A percentile compares a stretch with the other conserved stretches of the same genome.
phyloP scores from a whole-genome alignment of 2,113 vertebrate species.

The Syngnathoides biaculeatus region DNA sequence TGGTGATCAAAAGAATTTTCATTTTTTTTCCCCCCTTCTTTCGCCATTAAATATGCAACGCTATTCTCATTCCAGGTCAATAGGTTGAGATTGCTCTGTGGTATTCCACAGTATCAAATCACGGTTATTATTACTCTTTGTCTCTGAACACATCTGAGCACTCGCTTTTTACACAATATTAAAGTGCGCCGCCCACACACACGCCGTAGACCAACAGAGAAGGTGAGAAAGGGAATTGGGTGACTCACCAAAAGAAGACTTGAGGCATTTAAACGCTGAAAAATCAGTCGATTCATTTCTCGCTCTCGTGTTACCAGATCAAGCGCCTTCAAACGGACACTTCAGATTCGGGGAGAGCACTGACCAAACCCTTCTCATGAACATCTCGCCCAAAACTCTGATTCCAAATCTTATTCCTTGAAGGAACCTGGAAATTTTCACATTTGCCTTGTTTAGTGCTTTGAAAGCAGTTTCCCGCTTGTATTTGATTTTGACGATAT shows the following conservation, averaged over 20 bases:
- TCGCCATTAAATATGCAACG: constrained; percentile 42
- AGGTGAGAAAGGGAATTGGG: constrained; percentile 3
- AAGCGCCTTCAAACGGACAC: not conserved
- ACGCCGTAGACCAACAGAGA: constrained; percentile 3
- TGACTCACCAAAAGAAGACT: constrained; percentile 2
- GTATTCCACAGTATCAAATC: constrained; percentile 25
- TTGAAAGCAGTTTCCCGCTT: not conserved
- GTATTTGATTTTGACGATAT: not conserved
- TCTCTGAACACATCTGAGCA: constrained; percentile 14
- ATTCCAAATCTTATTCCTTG: not conserved
- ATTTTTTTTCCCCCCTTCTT: constrained; percentile 16
- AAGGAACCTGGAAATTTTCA: not conserved
- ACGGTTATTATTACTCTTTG: constrained; percentile 20
- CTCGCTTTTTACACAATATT: constrained; percentile 14
- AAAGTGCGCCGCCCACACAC: constrained; percentile 12
- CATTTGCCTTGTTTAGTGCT: not conserved
- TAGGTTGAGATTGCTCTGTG: constrained; percentile 32
- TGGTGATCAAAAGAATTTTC: constrained; percentile 34
- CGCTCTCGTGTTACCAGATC: constrained; percentile 19
- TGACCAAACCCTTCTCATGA: constrained; percentile 5
- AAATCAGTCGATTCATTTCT: constrained; percentile 7
- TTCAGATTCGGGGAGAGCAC: constrained; percentile 12
- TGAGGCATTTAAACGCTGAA: constrained; percentile 19
- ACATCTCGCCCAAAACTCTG: not conserved
- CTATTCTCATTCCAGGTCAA: constrained; percentile 52